Conservation (phyloP, 2,888 invertebrate species). For the Meteorus colon region DNA sequence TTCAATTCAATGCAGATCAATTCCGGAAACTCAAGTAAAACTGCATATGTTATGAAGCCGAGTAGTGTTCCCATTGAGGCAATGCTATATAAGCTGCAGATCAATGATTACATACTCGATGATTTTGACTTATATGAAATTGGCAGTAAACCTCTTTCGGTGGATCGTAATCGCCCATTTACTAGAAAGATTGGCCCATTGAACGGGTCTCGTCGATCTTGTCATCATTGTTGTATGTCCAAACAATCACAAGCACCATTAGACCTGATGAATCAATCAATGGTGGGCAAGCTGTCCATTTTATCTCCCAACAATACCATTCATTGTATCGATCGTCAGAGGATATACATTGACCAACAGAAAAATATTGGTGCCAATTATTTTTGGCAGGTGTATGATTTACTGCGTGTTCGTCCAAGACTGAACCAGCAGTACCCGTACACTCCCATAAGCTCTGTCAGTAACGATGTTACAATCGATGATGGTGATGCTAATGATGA, state of each 20-base stretch:
- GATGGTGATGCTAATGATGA: not conserved
- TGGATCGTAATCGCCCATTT: not conserved
- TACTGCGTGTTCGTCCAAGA: not conserved
- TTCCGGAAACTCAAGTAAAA: not conserved
- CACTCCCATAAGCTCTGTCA: not conserved
- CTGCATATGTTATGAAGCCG: not conserved
- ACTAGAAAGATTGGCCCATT: not conserved
- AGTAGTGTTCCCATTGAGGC: not conserved
- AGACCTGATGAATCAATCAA: not conserved
- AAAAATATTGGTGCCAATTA: not conserved
- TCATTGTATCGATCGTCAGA: not conserved
- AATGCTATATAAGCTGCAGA: not conserved
- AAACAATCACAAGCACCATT: not conserved
- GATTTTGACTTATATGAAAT: not conserved
- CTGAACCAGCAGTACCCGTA: not conserved
- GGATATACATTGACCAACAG: not conserved
- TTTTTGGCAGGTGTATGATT: not conserved
- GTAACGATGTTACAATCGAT: not conserved
- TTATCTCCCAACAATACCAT: not conserved
- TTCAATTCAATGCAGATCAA: not conserved
- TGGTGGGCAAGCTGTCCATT: not conserved
- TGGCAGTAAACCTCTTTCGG: not conserved
- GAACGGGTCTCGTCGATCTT: not conserved
- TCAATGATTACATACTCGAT: not conserved
- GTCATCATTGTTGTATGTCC: not conserved